Evolutionary conservation across 2,113 vertebrate species (phyloP).

Genomic region (Strix uralensis): DNA sequence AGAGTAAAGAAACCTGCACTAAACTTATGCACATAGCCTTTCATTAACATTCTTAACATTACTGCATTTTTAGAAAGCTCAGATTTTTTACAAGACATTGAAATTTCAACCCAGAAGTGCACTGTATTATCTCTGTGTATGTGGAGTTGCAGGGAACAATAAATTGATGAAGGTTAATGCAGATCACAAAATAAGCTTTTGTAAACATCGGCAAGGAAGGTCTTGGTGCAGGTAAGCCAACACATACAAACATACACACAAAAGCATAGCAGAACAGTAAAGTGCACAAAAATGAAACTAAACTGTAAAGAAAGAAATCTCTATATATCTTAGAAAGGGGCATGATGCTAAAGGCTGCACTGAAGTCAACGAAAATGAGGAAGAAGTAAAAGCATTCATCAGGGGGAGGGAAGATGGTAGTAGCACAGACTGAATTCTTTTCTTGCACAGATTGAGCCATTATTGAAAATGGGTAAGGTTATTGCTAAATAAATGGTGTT

Average conservation of each 20-base stretch:
- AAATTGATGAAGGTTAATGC: background rate
- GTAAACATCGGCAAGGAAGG: background rate
- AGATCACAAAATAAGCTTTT: background rate
- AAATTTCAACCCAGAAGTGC: background rate
- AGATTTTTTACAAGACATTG: background rate
- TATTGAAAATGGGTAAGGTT: conserved; percentile 11
- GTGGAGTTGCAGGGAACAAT: background rate
- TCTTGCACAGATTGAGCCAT: background rate
- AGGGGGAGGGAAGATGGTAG: background rate
- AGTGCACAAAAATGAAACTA: background rate
- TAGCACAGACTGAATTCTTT: background rate
- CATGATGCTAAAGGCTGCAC: background rate
- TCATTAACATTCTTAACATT: background rate
- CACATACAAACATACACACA: background rate
- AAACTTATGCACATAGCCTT: background rate
- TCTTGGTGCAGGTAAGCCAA: background rate
- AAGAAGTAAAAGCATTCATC: background rate
- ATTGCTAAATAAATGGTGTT: background rate
- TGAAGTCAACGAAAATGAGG: background rate
- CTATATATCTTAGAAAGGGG: background rate
- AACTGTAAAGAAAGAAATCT: background rate
- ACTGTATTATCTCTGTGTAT: background rate
- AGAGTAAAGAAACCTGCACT: background rate
- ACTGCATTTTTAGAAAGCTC: background rate
- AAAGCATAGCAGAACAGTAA: background rate